A percentile compares a stretch with the other conserved stretches of the same genome.
Evolutionary conservation across 1,140 invertebrate genomes (phyloP).

Genomic region (Aphis gossypii): DNA sequence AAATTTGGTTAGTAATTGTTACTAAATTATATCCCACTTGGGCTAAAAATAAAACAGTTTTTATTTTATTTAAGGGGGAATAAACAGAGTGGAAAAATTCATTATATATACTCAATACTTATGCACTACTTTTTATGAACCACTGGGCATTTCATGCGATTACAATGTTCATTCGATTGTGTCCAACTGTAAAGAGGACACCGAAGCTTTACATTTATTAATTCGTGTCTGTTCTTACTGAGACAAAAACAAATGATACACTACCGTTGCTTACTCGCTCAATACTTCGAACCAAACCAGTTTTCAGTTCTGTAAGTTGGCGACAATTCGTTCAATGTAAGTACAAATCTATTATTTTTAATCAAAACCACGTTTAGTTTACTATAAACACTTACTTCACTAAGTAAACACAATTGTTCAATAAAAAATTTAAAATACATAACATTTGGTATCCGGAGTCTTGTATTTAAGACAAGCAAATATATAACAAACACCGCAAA

Average conservation of each 20-base stretch:
- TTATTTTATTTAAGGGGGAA: not conserved
- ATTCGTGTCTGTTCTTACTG: not conserved
- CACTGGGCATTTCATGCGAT: constrained; percentile 16
- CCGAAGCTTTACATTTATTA: constrained; percentile 26
- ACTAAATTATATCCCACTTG: not conserved
- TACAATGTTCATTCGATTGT: constrained; percentile 34
- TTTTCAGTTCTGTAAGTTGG: not conserved
- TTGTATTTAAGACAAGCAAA: not conserved
- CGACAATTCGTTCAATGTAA: not conserved
- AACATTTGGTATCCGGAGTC: not conserved
- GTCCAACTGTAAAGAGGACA: constrained; percentile 9
- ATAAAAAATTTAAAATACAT: not conserved
- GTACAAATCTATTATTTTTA: constrained; percentile 2
- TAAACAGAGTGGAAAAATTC: not conserved
- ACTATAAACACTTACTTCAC: not conserved
- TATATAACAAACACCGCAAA: not conserved
- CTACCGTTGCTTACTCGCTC: too few relatives aligned
- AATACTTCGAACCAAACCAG: not conserved
- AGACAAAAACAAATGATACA: not conserved
- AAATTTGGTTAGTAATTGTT: not conserved
- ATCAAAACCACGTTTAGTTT: not conserved
- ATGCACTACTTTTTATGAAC: constrained; percentile 21
- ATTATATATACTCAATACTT: not conserved
- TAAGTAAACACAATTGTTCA: constrained; percentile 15
- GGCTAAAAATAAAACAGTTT: not conserved